Conservation (phyloP, 92 coral and sea anemone species). For the Paramuricea clavata region DNA sequence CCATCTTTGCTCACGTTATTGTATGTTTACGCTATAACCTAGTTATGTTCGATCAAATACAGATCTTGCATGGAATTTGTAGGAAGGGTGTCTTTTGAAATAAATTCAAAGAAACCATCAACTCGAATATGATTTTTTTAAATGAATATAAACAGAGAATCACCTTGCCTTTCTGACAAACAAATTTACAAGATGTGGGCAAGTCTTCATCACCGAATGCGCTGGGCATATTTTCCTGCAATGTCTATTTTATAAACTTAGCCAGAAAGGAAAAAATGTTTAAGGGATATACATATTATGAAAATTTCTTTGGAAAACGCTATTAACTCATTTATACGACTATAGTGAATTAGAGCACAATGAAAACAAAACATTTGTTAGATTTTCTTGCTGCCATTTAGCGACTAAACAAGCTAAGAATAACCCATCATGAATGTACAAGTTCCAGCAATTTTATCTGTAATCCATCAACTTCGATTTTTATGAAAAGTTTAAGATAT, state of each 20-base stretch:
- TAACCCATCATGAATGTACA: neutral
- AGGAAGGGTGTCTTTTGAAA: neutral
- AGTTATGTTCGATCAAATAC: neutral
- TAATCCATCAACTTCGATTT: conserved; percentile 1
- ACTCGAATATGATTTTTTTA: neutral
- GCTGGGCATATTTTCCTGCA: neutral
- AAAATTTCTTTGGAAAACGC: neutral
- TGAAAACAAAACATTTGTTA: neutral
- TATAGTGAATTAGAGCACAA: neutral
- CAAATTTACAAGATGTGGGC: neutral
- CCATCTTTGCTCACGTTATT: neutral
- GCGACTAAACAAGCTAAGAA: neutral
- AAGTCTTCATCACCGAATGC: neutral
- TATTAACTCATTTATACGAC: neutral
- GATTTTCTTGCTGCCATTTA: neutral
- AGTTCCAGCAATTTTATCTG: neutral
- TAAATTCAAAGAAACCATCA: neutral
- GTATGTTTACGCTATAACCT: neutral
- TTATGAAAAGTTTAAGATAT: conserved; percentile 17
- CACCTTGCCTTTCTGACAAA: neutral
- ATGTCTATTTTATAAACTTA: neutral
- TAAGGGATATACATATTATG: neutral
- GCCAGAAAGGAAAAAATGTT: neutral
- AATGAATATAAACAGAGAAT: neutral
- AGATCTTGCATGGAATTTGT: neutral